Conservation (phyloP, 64 coral and sea anemone genomes). For the Pocillopora damicornis region DNA sequence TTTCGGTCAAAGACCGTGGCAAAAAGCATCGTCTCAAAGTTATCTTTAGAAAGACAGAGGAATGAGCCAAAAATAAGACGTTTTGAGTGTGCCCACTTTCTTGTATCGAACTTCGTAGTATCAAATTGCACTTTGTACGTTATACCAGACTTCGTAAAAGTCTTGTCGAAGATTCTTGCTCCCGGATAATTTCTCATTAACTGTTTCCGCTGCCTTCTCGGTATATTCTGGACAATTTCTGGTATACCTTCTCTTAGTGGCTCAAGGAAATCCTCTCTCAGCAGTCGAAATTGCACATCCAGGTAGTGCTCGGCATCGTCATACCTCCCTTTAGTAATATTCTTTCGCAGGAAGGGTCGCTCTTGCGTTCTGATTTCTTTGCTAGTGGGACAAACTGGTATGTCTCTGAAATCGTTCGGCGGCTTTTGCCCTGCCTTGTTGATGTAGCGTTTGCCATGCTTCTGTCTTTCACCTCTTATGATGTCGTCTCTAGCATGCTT, state of each 20-base stretch:
- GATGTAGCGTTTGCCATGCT: not conserved
- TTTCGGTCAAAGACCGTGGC: constrained; percentile 58
- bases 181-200: constrained; percentile 45
- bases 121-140: constrained; percentile 54
- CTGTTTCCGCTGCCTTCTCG: constrained; percentile 44
- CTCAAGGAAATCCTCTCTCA: constrained; percentile 74
- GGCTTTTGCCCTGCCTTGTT: constrained; percentile 36
- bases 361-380: constrained; percentile 46
- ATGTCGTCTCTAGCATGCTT: constrained; percentile 55
- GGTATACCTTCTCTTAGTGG: constrained; percentile 65
- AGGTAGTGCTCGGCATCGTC: constrained; percentile 68
- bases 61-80: constrained; percentile 53
- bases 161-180: constrained; percentile 36
- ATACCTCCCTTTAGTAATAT: constrained; percentile 59
- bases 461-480: constrained; percentile 54
- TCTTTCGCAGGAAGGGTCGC: constrained; percentile 59
- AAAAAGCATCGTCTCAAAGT: constrained; percentile 69
- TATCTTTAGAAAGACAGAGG: constrained; percentile 69
- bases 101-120: constrained; percentile 41
- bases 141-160: constrained; percentile 43
- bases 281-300: constrained; percentile 77
- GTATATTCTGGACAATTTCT: constrained; percentile 30
- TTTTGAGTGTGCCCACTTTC: constrained; percentile 36
- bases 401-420: constrained; percentile 69
- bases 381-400: constrained; percentile 64